These are phyloP conservation scores for Oxyruncus cristatus DNA, from an alignment of 2,113 vertebrate genomes.

Conservation along the genomic window DNA sequence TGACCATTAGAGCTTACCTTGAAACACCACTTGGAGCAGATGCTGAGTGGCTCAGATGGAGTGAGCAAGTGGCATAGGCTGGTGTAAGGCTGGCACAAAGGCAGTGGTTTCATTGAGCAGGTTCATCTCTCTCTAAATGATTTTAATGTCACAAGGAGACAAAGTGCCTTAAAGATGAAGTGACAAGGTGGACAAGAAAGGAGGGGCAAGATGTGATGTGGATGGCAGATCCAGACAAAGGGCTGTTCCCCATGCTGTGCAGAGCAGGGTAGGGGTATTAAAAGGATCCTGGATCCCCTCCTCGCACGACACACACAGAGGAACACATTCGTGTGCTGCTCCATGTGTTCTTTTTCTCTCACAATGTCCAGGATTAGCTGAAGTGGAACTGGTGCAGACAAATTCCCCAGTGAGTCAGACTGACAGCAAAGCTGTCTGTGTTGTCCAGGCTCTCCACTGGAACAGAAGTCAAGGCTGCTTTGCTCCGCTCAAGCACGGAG, in stretches of 20 bases:
- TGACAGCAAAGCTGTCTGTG: not conserved
- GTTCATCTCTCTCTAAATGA: not conserved
- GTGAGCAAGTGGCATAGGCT: fast-evolving
- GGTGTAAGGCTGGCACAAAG: not conserved
- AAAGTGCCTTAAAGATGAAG: not conserved
- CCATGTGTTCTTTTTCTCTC: not conserved
- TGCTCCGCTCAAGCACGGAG: not conserved
- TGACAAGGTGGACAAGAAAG: not conserved
- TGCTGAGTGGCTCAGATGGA: not conserved
- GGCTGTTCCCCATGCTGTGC: not conserved
- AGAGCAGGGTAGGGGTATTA: not conserved
- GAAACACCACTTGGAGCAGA: not conserved
- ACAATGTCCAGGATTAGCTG: not conserved
- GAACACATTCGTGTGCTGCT: fast-evolving
- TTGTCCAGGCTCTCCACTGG: not conserved
- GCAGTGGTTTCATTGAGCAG: not conserved
- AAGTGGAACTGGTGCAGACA: not conserved
- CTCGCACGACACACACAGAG: no score
- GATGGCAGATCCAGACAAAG: not conserved
- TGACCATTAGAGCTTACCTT: not conserved
- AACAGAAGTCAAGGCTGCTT: not conserved
- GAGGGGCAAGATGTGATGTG: not conserved
- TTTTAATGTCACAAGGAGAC: not conserved
- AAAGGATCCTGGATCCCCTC: not conserved
- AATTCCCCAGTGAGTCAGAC: not conserved